Percentiles rank a stretch among this genome's conserved stretches.
Evolutionary conservation across 2,113 vertebrate genomes (phyloP).

Genomic region (Myxocyprinus asiaticus): DNA sequence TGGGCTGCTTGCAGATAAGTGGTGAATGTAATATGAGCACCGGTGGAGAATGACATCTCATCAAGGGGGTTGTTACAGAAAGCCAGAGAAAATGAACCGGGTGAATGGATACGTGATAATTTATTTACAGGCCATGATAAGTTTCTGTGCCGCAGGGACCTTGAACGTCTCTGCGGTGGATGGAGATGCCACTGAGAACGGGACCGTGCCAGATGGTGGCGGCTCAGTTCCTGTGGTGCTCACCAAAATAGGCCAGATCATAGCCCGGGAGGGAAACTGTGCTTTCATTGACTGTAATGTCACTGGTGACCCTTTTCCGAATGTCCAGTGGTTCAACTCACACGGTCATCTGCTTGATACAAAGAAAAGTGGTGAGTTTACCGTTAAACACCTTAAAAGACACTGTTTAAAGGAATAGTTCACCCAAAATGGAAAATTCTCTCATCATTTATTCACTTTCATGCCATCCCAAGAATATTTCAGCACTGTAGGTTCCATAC

Average conservation of each 20-base stretch:
- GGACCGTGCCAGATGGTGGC: constrained; percentile 64
- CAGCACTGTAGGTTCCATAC: too few relatives aligned
- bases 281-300: constrained; percentile 92
- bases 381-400: neutral
- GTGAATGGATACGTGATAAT: constrained; percentile 45
- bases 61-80: constrained; percentile 36
- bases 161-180: constrained; percentile 65
- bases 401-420: too few relatives aligned
- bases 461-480: too few relatives aligned
- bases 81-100: constrained; percentile 67
- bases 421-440: too few relatives aligned
- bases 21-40: constrained; percentile 56
- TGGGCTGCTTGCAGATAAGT: constrained; percentile 62
- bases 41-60: constrained; percentile 61
- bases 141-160: constrained; percentile 63
- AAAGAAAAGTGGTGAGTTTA: constrained; percentile 63
- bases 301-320: constrained; percentile 84
- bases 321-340: constrained; percentile 91
- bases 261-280: constrained; percentile 90
- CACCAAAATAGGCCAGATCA: constrained; percentile 84
- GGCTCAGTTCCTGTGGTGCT: constrained; percentile 78
- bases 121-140: constrained; percentile 55
- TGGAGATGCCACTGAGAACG: constrained; percentile 73
- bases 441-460: too few relatives aligned
- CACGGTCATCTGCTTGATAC: constrained; percentile 80